Evolutionary conservation across 2,113 vertebrate genomes (phyloP), one percentile per base, ranked within the genome.

Genomic region (Numenius arquata): DNA sequence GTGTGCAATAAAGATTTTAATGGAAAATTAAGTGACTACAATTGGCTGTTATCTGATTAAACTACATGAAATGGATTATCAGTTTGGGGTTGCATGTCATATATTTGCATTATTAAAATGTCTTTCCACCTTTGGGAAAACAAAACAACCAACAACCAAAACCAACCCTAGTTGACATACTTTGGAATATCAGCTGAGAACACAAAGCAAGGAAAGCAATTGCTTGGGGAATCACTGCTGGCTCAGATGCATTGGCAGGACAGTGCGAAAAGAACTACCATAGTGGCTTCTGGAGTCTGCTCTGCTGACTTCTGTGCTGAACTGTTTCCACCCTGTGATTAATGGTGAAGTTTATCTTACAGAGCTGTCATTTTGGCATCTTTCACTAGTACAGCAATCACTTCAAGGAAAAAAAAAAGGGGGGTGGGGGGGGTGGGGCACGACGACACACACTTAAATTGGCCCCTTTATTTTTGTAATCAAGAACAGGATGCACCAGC

Each of bases 401-500:
- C 52, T 78, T 72, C 4, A 61, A 56, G 47, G 48, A 9, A 19
- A 22, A 27, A 17, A 23, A 15, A 58, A 65, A 11, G 3, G 32
- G 2, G 16, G 13, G 14, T 13, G 19, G 18, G 32, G 11, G 16
- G 43, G 43, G 7, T 9, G 43, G 17, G 16, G 43, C 47, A 48
- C 47, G 11, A 23, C 6, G 11, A 48, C 47, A 48, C 47, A 48
- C 21, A 48, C 53, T 65, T 87, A 36, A 84, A 58, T 30, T 75
- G 53, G 11, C 40, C 40, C 30, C 20, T 82, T 86, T 85, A 71
- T 53, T 94, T 95, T 89, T 87, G 17, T 95, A 93, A 95, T 96
- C 89, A 91, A 80, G 94, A 89, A 95, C 73, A 96, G 94, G 89
- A 95, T 96, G 87, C 86, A 76, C 53, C 62, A 91, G 66, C 71